These are phyloP conservation scores for Choloepus hoffmanni DNA, from an alignment of 2,113 vertebrate genomes.

Conservation along the genomic window DNA sequence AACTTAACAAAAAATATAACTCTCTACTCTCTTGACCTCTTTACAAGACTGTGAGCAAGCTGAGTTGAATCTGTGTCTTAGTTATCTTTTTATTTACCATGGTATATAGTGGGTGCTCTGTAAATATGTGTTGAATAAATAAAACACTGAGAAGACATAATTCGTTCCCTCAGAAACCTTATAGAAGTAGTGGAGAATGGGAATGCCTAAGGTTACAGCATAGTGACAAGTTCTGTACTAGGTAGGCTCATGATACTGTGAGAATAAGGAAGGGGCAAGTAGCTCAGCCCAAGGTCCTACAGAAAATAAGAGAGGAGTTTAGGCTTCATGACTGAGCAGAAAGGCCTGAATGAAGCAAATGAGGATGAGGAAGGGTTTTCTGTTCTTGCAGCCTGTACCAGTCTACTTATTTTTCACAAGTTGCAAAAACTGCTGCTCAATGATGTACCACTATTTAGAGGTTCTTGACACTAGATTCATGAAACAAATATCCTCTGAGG, in stretches of 20 bases:
- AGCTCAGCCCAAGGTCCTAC: background rate
- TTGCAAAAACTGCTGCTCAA: background rate
- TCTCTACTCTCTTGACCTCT: background rate
- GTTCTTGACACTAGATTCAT: background rate
- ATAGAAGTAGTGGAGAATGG: background rate
- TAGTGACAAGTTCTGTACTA: background rate
- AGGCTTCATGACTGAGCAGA: background rate
- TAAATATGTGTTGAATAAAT: background rate
- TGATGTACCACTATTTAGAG: background rate
- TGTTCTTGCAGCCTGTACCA: background rate
- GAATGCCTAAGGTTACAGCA: background rate
- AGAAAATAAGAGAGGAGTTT: background rate
- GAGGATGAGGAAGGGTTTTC: background rate
- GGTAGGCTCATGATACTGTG: background rate
- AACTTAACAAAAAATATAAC: background rate
- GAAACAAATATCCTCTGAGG: background rate
- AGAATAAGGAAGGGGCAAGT: background rate
- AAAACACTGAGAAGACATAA: background rate
- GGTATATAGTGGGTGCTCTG: background rate
- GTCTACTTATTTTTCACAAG: background rate
- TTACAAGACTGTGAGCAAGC: conserved; percentile 16
- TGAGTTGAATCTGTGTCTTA: background rate
- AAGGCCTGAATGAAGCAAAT: background rate
- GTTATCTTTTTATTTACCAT: background rate
- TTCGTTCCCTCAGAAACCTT: background rate